Percentiles rank a stretch among this genome's conserved stretches.
These are phyloP conservation scores for Parelbella ahira DNA, from an alignment of 2,888 invertebrate species.

Conservation along the genomic window DNA sequence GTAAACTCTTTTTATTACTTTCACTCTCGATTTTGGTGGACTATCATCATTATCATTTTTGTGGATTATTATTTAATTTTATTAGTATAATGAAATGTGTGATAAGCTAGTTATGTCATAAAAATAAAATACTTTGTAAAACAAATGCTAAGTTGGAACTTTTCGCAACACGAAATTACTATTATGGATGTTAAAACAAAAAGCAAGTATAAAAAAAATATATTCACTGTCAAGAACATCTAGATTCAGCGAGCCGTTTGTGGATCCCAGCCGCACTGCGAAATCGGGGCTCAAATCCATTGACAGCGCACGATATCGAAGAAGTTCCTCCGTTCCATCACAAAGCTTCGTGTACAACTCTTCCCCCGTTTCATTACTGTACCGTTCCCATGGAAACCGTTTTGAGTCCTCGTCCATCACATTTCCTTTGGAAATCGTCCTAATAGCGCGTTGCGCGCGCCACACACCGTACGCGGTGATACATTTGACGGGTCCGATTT, in stretches of 20 bases:
- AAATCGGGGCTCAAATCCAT: conserved; percentile 75
- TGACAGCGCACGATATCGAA: conserved; percentile 70
- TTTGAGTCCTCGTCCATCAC: too few relatives aligned
- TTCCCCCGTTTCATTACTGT: conserved; percentile 62
- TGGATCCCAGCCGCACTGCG: conserved; percentile 67
- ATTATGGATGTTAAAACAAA: too few relatives aligned
- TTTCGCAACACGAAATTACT: too few relatives aligned
- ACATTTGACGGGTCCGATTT: conserved; percentile 74
- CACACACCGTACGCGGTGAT: conserved; percentile 77
- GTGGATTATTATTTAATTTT: too few relatives aligned
- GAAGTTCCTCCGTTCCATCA: conserved; percentile 69
- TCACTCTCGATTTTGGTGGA: too few relatives aligned
- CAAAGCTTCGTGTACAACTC: conserved; percentile 73
- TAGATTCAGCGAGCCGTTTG: conserved; percentile 69
- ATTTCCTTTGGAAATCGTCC: conserved; percentile 41
- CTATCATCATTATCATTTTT: too few relatives aligned
- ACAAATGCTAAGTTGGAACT: too few relatives aligned
- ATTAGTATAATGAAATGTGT: too few relatives aligned
- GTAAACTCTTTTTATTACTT: too few relatives aligned
- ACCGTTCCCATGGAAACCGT: conserved; percentile 63
- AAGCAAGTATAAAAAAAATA: too few relatives aligned
- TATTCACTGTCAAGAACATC: conserved; percentile 71
- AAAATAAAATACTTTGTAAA: too few relatives aligned
- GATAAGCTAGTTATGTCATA: too few relatives aligned
- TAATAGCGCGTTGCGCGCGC: conserved; percentile 63